These are phyloP conservation scores for Toxostoma redivivum DNA, from an alignment of 2,113 vertebrate species.

Conservation along the genomic window DNA sequence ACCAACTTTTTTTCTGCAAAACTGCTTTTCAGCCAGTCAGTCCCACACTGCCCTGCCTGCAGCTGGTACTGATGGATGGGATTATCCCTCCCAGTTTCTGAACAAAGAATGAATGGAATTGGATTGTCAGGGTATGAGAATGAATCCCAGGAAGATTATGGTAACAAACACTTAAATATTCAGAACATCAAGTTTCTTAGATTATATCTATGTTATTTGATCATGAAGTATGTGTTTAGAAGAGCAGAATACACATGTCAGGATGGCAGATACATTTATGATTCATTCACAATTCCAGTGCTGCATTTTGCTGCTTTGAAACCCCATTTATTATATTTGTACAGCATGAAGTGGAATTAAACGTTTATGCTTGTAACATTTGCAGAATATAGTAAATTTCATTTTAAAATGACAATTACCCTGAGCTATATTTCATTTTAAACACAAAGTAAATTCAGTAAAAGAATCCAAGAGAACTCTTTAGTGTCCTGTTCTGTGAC, in stretches of 20 bases:
- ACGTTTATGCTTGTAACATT: neutral
- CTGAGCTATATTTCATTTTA: neutral
- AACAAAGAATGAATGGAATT: neutral
- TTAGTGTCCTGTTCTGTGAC: neutral
- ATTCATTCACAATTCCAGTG: neutral
- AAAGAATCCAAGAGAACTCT: neutral
- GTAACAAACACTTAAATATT: neutral
- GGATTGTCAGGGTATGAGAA: neutral
- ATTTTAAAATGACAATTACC: neutral
- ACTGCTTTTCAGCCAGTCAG: neutral
- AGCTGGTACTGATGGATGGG: neutral
- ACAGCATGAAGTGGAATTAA: neutral
- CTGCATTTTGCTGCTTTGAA: neutral
- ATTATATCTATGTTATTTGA: neutral
- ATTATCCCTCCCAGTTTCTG: neutral
- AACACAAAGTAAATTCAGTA: neutral
- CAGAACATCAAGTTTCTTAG: neutral
- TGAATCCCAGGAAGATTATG: neutral
- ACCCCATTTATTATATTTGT: neutral
- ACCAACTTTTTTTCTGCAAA: neutral
- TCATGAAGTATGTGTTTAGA: neutral
- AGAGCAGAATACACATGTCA: neutral
- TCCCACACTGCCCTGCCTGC: fast-evolving
- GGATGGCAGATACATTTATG: neutral
- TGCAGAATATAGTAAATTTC: neutral